phyloP scores from a whole-genome alignment of 2,797 vertebrate genomes.

The Cyprinella venusta region DNA sequence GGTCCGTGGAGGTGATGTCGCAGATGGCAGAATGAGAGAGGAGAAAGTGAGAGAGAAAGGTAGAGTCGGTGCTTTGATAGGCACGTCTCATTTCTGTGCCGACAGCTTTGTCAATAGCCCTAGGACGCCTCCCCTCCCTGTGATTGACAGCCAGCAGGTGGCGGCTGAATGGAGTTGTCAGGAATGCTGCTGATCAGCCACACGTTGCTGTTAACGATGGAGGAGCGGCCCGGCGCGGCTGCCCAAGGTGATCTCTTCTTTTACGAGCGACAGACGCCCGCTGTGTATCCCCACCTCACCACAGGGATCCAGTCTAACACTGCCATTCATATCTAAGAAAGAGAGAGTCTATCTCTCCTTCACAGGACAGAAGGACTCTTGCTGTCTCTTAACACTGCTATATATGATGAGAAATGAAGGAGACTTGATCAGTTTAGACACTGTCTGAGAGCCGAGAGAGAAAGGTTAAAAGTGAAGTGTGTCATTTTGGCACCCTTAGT shows the following conservation, averaged over 20 bases:
- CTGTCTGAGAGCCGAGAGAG: conserved; percentile 56
- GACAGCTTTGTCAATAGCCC: conserved; percentile 82
- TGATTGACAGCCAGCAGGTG: conserved; percentile 87
- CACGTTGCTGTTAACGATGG: conserved; percentile 73
- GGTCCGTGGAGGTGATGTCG: conserved; percentile 53
- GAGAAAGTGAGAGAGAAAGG: conserved; percentile 41
- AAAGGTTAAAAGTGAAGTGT: conserved; percentile 63
- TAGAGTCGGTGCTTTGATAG: conserved; percentile 75
- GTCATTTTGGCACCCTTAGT: background rate
- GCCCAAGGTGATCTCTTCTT: conserved; percentile 80
- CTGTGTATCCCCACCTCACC: conserved; percentile 51
- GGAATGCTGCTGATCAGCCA: conserved; percentile 73
- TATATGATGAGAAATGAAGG: conserved; percentile 36
- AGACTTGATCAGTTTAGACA: conserved; percentile 55
- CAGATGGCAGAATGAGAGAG: conserved; percentile 54
- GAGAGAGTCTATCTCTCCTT: conserved; percentile 36
- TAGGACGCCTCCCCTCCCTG: conserved; percentile 67
- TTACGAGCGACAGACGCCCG: conserved; percentile 65
- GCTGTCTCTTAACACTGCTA: conserved; percentile 6
- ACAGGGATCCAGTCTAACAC: conserved; percentile 58
- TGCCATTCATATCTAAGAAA: conserved; percentile 50
- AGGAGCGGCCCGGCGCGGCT: conserved; percentile 71
- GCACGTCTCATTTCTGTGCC: conserved; percentile 78
- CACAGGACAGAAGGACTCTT: conserved; percentile 32
- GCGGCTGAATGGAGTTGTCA: conserved; percentile 83